Percentiles rank a stretch among this genome's conserved stretches.
phyloP scores from a whole-genome alignment of 2,888 invertebrate species.

The Serrognathus titanus region DNA sequence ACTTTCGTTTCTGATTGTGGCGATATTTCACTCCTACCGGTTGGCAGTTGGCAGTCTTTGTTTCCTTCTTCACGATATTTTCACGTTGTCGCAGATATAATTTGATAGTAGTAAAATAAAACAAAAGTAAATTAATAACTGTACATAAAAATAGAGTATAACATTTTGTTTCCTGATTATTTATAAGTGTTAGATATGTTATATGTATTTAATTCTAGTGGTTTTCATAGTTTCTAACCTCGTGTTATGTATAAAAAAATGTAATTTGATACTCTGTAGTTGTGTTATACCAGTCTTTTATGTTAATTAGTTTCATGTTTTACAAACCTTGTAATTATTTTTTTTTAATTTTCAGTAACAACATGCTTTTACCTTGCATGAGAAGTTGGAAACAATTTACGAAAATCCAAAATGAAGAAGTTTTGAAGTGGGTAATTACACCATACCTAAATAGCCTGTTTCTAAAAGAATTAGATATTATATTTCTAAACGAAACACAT shows the following conservation, averaged over 20 bases:
- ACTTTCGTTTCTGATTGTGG: too few relatives aligned
- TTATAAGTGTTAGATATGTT: constrained; percentile 2
- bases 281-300: constrained; percentile 1
- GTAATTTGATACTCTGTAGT: constrained; percentile 1
- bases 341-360: neutral
- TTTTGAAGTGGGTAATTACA: neutral
- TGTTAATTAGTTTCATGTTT: constrained; percentile 1
- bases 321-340: constrained; percentile 2
- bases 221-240: constrained; percentile 3
- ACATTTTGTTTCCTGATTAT: constrained; percentile 3
- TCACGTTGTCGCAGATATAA: neutral
- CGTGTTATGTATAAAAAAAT: neutral
- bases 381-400: neutral
- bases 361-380: neutral
- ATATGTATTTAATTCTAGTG: constrained; percentile 2
- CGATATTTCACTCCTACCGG: too few relatives aligned
- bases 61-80: neutral
- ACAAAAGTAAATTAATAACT: neutral
- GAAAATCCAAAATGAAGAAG: too few relatives aligned
- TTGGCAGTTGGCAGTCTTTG: too few relatives aligned
- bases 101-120: neutral
- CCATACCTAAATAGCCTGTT: neutral
- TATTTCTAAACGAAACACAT: constrained; percentile 1
- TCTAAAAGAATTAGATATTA: neutral
- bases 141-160: neutral